Conservation (phyloP, 92 coral and sea anemone genomes). For the Plumapathes pennacea region DNA sequence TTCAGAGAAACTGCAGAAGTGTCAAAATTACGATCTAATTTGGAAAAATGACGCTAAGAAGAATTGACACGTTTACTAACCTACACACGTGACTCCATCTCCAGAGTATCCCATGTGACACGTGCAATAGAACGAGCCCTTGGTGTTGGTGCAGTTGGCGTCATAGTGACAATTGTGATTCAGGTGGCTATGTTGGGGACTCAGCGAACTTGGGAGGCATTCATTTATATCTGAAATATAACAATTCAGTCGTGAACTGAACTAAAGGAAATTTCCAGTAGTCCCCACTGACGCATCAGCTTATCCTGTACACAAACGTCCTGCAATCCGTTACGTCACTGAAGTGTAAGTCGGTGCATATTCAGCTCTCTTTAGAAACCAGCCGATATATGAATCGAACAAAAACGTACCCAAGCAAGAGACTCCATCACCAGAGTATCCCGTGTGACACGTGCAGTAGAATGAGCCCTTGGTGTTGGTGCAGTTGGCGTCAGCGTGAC, state of each 20-base stretch:
- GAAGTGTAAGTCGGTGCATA: no score
- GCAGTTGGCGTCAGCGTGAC: slow-evolving; percentile 50
- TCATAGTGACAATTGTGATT: slow-evolving; percentile 80
- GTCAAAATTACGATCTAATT: no score
- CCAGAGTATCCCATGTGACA: slow-evolving; percentile 89
- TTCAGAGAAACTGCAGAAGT: no score
- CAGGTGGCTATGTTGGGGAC: slow-evolving; percentile 45
- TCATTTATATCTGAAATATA: slow-evolving; percentile 44
- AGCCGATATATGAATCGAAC: no score
- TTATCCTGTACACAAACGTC: no score
- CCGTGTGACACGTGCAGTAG: slow-evolving; percentile 47
- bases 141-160: slow-evolving; percentile 82
- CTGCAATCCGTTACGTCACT: no score
- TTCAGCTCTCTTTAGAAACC: no score
- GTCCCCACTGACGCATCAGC: no score
- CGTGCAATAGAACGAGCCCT: slow-evolving; percentile 86
- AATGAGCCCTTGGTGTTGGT: slow-evolving; percentile 64
- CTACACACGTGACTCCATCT: slow-evolving; percentile 69
- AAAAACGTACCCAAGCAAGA: slow-evolving; percentile 66
- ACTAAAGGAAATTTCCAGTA: no score
- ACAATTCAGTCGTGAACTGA: no score
- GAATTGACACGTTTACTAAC: no score
- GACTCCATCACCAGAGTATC: slow-evolving; percentile 63
- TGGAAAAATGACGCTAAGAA: no score
- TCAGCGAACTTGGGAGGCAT: slow-evolving; percentile 42